Conservation (phyloP, 2,797 vertebrate genomes). For the Psittacula echo region DNA sequence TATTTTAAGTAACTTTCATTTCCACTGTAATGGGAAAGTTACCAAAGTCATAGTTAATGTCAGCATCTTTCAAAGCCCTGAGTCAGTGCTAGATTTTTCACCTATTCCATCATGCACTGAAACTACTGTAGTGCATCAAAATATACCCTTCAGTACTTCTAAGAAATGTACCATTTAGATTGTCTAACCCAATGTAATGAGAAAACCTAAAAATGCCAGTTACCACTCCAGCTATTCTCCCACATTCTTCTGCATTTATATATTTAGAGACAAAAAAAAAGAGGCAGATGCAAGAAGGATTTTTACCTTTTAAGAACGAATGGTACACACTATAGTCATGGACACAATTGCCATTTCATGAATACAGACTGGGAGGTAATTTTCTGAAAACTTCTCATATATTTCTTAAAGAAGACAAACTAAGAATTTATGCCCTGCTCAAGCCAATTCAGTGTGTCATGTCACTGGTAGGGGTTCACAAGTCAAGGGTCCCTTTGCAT, state of each 20-base stretch:
- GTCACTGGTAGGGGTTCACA: not conserved
- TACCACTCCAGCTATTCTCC: not conserved
- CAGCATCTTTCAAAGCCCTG: not conserved
- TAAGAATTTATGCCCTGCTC: not conserved
- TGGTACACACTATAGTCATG: fast-evolving
- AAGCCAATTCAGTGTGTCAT: not conserved
- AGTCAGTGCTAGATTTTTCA: slow-evolving; percentile 2
- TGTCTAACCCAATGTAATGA: not conserved
- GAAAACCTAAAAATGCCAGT: not conserved
- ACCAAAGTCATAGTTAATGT: not conserved
- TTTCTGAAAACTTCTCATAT: not conserved
- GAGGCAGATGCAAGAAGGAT: fast-evolving
- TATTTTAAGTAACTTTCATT: not conserved
- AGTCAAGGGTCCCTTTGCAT: not conserved
- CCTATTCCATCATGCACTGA: not conserved
- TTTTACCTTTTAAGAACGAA: not conserved
- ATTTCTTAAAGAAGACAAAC: not conserved
- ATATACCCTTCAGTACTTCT: not conserved
- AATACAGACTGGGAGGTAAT: not conserved
- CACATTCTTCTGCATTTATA: not conserved
- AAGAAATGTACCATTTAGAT: not conserved
- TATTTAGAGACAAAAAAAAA: not conserved
- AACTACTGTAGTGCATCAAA: not conserved
- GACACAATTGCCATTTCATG: not conserved
- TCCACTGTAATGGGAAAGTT: not conserved